Base-by-base conservation (phyloP, 2,113 vertebrate genomes). In the Loxodonta africana region DNA sequence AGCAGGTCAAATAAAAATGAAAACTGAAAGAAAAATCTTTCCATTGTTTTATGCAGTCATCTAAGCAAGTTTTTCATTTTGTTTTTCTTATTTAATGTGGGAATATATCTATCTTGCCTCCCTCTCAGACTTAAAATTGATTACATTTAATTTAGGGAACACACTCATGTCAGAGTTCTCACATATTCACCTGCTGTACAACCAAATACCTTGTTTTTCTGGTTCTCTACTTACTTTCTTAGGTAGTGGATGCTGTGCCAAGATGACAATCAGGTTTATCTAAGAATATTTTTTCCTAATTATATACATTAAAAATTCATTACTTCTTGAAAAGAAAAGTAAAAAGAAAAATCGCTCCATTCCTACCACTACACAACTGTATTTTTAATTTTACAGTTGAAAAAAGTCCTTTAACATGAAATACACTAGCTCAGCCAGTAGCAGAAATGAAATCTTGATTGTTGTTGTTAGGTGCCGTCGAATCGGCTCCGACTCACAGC, bases 381-480 rank as follows among this genome's bases (percentile, higher is more conserved):
- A 83, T 88, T n/a, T 89, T 93, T 95, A 76, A 93, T 87, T 95
- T 95, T 12, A 57, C 53, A 57, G 53, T 57, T 57, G 15, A 57
- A 57, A 57, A 57, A 57, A 57, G 53, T 57, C 53, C 53, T 57
- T 57, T 57, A 57, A 37, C 37, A 53, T 57, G 53, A 57, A 57
- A 57, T 57, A 57, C 48, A 48, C 53, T 57, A 57, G 53, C 53
- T 57, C 53, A 57, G 53, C 53, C 53, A 57, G 53, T 57, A 57
- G 53, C 8, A 57, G 53, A 57, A 57, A 57, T 57, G 15, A 57
- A 57, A 57, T 57, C 53, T 57, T 57, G 37, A 37, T 37, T 37
- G 37, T 37, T 37, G 37, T 37, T 37, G 37, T 37, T 37, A 37
- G 37, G 37, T 37, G 37, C 37, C 37, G 37, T 37, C 37, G 37